A percentile compares a stretch with the other conserved stretches of the same genome.
phyloP scores from a whole-genome alignment of 2,113 vertebrate genomes.

The Fregetta grallaria region DNA sequence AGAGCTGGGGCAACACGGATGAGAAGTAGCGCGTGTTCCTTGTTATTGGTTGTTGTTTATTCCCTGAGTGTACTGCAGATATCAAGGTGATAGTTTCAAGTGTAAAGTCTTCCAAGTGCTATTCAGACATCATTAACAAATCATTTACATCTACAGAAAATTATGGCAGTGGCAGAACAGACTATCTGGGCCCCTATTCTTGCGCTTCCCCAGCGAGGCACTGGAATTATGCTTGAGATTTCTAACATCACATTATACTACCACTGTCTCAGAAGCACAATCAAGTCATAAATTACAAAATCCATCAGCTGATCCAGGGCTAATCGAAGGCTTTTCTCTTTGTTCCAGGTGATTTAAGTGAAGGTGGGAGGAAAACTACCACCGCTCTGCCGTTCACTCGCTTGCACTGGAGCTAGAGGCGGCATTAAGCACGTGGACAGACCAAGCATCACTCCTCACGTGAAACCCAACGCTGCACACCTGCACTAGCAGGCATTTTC shows the following conservation, averaged over 20 bases:
- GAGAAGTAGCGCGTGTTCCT: background rate
- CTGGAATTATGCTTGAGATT: background rate
- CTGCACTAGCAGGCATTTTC: background rate
- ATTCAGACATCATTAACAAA: background rate
- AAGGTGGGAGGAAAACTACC: background rate
- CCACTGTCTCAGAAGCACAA: background rate
- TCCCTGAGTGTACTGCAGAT: background rate
- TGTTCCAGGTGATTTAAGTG: background rate
- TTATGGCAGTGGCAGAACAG: background rate
- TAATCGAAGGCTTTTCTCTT: background rate
- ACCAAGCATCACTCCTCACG: rapidly evolving
- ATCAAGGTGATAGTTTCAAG: background rate
- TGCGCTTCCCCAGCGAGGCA: background rate
- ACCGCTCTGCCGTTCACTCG: background rate
- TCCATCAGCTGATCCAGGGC: background rate
- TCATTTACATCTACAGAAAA: background rate
- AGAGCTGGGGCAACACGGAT: background rate
- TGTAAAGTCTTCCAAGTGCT: background rate
- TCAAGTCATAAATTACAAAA: background rate
- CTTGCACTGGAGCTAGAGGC: background rate
- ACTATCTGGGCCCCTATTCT: background rate
- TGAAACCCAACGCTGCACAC: rapidly evolving
- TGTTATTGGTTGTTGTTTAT: background rate
- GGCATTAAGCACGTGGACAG: background rate
- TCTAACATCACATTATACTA: background rate